Conservation (phyloP, 2,888 invertebrate genomes). For the Chloroclysta siterata region DNA sequence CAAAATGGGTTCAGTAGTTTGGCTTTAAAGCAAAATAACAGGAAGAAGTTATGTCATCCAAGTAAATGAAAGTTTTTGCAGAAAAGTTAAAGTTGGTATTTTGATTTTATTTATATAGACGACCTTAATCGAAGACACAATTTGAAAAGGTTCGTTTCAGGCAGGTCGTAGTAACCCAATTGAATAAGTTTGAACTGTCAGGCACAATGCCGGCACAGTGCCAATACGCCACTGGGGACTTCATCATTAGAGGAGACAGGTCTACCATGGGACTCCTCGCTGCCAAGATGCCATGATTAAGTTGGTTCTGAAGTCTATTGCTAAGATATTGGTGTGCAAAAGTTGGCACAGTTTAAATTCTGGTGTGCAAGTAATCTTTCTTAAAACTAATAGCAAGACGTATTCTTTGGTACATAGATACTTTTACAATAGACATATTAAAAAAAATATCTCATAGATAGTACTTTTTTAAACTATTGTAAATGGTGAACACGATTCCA, state of each 20-base stretch:
- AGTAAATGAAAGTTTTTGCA: no score
- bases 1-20: no score
- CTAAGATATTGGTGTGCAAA: background rate
- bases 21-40: no score
- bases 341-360: background rate
- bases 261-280: constrained; percentile 13
- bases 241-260: constrained; percentile 15
- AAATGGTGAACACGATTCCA: no score
- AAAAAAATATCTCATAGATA: no score
- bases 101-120: no score
- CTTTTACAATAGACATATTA: no score
- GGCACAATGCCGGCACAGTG: constrained; percentile 7
- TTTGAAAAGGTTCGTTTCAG: background rate
- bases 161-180: background rate
- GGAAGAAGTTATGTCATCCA: no score
- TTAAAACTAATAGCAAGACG: no score
- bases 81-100: no score
- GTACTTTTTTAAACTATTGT: no score
- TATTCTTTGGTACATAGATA: no score
- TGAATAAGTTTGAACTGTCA: background rate
- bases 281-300: constrained; percentile 15
- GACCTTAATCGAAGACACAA: background rate
- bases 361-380: background rate
- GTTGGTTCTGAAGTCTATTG: constrained; percentile 2
- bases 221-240: constrained; percentile 7